Conservation (phyloP, 2,113 vertebrate species). For the Neotragus pygmaeus region DNA sequence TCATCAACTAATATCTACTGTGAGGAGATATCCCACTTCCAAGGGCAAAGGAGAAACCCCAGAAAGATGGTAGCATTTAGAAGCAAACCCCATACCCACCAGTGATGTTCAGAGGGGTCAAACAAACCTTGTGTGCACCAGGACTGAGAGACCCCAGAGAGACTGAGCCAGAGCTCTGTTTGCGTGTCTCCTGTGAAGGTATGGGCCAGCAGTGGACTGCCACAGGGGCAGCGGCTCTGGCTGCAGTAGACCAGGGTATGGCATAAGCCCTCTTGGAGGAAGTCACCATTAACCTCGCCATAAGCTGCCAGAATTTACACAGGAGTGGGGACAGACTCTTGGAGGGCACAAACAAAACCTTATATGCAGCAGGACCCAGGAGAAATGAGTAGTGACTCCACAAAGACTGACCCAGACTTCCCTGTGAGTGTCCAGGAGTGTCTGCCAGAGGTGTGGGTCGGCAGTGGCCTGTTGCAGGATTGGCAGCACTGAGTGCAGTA, state of each 20-base stretch:
- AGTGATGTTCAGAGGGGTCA: not conserved
- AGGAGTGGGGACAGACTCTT: not conserved
- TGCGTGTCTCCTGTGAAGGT: fast-evolving
- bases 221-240: not conserved
- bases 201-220: not conserved
- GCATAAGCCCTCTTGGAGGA: not conserved
- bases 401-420: not conserved
- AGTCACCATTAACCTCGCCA: not conserved
- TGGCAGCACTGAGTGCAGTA: not conserved
- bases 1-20: not conserved
- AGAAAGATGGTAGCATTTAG: not conserved
- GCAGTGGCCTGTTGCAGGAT: not conserved
- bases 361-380: not conserved
- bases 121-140: not conserved
- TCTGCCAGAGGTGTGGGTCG: fast-evolving
- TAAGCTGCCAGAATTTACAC: not conserved
- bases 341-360: not conserved
- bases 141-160: not conserved
- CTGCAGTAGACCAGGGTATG: not conserved
- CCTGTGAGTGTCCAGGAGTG: not conserved
- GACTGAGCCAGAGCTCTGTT: not conserved
- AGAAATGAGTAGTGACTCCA: not conserved
- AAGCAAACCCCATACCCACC: fast-evolving
- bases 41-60: not conserved
- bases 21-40: not conserved